Percentiles rank a stretch among this genome's conserved stretches.
Evolutionary conservation across 2,113 vertebrate genomes (phyloP).

Genomic region (Psephotus haematonotus): DNA sequence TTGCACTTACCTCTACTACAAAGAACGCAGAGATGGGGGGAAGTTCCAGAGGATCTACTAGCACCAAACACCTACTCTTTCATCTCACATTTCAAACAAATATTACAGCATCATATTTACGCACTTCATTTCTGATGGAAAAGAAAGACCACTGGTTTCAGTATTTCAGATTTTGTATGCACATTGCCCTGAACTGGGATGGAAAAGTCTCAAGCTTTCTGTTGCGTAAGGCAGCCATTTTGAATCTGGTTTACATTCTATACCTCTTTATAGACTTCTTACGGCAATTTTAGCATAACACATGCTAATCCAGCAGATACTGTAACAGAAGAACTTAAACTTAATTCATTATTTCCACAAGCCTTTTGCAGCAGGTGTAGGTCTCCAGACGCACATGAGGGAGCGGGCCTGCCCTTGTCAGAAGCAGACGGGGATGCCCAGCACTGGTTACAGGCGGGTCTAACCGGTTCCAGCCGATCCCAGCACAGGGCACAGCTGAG

Average conservation of each 20-base stretch:
- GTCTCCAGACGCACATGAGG: rapidly evolving
- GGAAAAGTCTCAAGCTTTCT: not conserved
- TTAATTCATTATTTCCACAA: not conserved
- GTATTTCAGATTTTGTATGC: not conserved
- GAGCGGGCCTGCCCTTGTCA: not conserved
- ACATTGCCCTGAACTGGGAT: not conserved
- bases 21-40: not conserved
- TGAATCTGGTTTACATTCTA: not conserved
- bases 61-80: rapidly evolving
- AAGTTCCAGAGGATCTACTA: not conserved
- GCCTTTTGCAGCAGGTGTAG: rapidly evolving
- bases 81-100: not conserved
- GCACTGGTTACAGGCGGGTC: rapidly evolving
- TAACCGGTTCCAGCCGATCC: too few species aligned
- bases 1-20: not conserved
- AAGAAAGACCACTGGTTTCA: not conserved
- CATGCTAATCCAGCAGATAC: not conserved
- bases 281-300: not conserved
- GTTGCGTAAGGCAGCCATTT: rapidly evolving
- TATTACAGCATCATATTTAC: not conserved
- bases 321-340: not conserved
- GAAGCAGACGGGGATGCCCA: rapidly evolving
- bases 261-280: not conserved
- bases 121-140: not conserved
- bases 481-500: not conserved